phyloP scores from a whole-genome alignment of 2,888 invertebrate species.

The Orthosia incerta region DNA sequence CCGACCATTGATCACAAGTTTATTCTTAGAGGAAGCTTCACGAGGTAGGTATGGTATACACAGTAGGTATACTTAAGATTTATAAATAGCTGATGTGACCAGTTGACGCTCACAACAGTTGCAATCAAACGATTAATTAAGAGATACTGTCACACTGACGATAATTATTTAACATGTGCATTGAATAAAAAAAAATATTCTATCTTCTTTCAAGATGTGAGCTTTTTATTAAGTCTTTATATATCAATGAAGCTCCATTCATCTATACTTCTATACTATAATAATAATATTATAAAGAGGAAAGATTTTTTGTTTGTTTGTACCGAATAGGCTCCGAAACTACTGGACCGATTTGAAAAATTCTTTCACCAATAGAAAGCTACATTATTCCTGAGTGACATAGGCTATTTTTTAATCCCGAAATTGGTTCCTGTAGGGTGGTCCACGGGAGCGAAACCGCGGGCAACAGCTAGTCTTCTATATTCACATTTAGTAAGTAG shows the following conservation, averaged over 20 bases:
- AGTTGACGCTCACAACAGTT: conserved; percentile 49
- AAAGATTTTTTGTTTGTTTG: too few species aligned
- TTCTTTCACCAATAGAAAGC: too few species aligned
- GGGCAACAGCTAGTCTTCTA: too few species aligned
- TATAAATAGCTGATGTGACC: conserved; percentile 46
- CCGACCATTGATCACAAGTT: conserved; percentile 3
- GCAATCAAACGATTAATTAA: conserved; percentile 55
- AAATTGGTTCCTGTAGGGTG: too few species aligned
- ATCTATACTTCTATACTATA: too few species aligned
- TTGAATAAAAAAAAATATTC: not conserved
- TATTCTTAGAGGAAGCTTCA: conserved; percentile 43
- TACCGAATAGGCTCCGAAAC: too few species aligned
- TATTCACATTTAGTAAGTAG: too few species aligned
- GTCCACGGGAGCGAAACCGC: too few species aligned
- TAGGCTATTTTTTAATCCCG: too few species aligned
- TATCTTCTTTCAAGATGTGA: not conserved
- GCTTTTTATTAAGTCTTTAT: not conserved
- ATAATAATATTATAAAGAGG: too few species aligned
- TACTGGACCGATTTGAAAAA: too few species aligned
- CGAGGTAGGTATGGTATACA: conserved; percentile 8
- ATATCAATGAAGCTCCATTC: not conserved
- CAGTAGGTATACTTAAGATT: conserved; percentile 5
- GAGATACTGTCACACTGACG: conserved; percentile 21
- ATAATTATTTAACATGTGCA: conserved; percentile 15
- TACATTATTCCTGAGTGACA: too few species aligned